phyloP scores from a whole-genome alignment of 2,797 vertebrate species.

The Streptopelia turtur region DNA sequence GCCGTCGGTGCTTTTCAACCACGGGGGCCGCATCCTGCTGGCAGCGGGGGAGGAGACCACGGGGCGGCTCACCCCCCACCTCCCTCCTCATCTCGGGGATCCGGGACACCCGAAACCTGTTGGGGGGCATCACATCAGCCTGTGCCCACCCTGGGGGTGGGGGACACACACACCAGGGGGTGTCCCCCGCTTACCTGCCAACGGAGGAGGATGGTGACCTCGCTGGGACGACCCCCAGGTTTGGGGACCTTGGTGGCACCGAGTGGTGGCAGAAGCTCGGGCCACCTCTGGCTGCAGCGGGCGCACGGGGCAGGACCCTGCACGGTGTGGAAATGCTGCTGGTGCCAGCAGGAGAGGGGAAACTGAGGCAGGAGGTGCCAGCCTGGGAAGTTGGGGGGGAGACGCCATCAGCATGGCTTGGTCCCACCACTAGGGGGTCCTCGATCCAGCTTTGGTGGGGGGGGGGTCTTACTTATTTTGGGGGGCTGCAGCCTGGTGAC shows the following conservation, averaged over 20 bases:
- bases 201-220: slow-evolving; percentile 88
- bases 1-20: slow-evolving; percentile 11
- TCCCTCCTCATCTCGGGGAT: slow-evolving; percentile 84
- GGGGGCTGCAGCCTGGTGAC: slow-evolving; percentile 75
- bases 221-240: slow-evolving; percentile 61
- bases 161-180: rapidly evolving
- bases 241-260: slow-evolving; percentile 51
- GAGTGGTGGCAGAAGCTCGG: slow-evolving; percentile 76
- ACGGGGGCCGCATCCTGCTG: slow-evolving; percentile 45
- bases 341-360: slow-evolving; percentile 85
- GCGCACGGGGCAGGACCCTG: slow-evolving; percentile 86
- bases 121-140: not conserved
- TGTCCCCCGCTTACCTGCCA: slow-evolving; percentile 82
- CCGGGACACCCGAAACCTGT: slow-evolving; percentile 93
- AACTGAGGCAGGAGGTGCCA: slow-evolving; percentile 83
- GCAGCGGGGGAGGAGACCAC: slow-evolving; percentile 58
- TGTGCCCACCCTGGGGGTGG: not conserved
- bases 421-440: not conserved
- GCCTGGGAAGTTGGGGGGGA: slow-evolving; percentile 51
- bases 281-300: slow-evolving; percentile 96
- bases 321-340: slow-evolving; percentile 94
- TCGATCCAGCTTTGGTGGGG: rapidly evolving
- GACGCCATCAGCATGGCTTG: not conserved
- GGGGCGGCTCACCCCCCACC: slow-evolving; percentile 29
- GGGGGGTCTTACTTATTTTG: slow-evolving; percentile 82